Conservation (phyloP, 2,113 vertebrate species). For the Neodontobutis hainanensis region DNA sequence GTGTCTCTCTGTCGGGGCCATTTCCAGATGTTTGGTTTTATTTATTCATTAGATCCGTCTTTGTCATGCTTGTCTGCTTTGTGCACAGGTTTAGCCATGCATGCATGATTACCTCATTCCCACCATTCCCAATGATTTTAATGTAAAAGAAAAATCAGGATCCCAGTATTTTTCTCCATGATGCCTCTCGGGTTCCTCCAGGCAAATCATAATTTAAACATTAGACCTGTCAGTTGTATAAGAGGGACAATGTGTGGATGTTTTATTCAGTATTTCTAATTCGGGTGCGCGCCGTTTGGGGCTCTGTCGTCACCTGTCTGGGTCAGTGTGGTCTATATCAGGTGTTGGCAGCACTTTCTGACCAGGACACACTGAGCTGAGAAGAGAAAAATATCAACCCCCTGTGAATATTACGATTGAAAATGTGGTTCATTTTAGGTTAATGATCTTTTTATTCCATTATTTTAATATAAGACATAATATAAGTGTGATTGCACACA, state of each 20-base stretch:
- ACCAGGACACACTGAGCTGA: slow-evolving; percentile 1
- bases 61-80: slow-evolving; percentile 11
- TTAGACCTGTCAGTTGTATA: slow-evolving; percentile 63
- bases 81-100: slow-evolving; percentile 8
- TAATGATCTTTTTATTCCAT: too few species aligned
- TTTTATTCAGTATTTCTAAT: slow-evolving; percentile 70
- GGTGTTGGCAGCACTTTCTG: slow-evolving; percentile 2
- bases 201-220: slow-evolving; percentile 71
- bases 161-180: slow-evolving; percentile 27
- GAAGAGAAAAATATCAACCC: not conserved
- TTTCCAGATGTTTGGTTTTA: slow-evolving; percentile 41
- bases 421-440: too few species aligned
- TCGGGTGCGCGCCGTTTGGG: slow-evolving; percentile 27
- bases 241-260: slow-evolving; percentile 31
- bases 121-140: slow-evolving; percentile 3
- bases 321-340: slow-evolving; percentile 9
- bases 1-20: slow-evolving; percentile 12
- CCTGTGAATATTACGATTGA: too few species aligned
- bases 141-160: slow-evolving; percentile 19
- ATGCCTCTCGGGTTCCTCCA: slow-evolving; percentile 46
- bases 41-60: slow-evolving; percentile 51
- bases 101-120: not conserved
- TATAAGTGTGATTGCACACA: too few species aligned
- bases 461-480: too few species aligned
- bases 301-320: slow-evolving; percentile 31